These are phyloP conservation scores for Toxotes chatareus DNA, from an alignment of 2,113 vertebrate species.

Conservation along the genomic window DNA sequence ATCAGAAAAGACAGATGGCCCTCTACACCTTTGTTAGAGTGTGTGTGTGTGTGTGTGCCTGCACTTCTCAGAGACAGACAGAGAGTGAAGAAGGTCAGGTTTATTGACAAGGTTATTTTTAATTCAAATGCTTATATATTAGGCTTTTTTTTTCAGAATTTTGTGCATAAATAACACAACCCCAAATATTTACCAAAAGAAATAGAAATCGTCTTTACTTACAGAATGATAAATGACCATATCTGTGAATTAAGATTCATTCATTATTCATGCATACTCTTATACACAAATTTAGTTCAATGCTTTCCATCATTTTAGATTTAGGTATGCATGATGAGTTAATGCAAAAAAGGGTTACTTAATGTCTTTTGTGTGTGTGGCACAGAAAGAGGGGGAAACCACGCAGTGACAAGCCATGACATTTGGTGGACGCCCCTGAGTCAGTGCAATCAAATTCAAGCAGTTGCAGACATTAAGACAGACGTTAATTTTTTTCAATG, in stretches of 20 bases:
- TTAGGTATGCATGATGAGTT: slow-evolving; percentile 76
- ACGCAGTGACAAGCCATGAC: slow-evolving; percentile 59
- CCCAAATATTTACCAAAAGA: slow-evolving; percentile 2
- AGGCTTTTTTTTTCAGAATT: neutral
- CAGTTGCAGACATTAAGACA: slow-evolving; percentile 58
- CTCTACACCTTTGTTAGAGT: slow-evolving; percentile 62
- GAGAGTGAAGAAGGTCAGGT: slow-evolving; percentile 25
- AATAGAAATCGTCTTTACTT: slow-evolving; percentile 3
- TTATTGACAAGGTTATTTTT: slow-evolving; percentile 34
- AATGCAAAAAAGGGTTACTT: slow-evolving; percentile 61
- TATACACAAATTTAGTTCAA: slow-evolving; percentile 62
- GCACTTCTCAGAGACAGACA: slow-evolving; percentile 1
- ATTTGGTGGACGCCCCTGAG: slow-evolving; percentile 67
- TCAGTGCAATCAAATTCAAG: slow-evolving; percentile 69
- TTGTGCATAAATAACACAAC: slow-evolving; percentile 1
- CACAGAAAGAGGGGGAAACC: slow-evolving; percentile 22
- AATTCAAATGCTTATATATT: slow-evolving; percentile 22
- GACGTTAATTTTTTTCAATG: slow-evolving; percentile 49
- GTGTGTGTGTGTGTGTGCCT: slow-evolving; percentile 36
- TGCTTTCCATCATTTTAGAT: slow-evolving; percentile 72
- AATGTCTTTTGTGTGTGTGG: slow-evolving; percentile 72
- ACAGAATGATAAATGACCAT: slow-evolving; percentile 55
- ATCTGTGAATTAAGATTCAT: slow-evolving; percentile 56
- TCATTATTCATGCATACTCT: slow-evolving; percentile 75
- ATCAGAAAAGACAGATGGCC: slow-evolving; percentile 80